Evolutionary conservation across 2,113 vertebrate genomes (phyloP), one percentile per base, ranked within the genome.

Genomic region (Xyrauchen texanus): DNA sequence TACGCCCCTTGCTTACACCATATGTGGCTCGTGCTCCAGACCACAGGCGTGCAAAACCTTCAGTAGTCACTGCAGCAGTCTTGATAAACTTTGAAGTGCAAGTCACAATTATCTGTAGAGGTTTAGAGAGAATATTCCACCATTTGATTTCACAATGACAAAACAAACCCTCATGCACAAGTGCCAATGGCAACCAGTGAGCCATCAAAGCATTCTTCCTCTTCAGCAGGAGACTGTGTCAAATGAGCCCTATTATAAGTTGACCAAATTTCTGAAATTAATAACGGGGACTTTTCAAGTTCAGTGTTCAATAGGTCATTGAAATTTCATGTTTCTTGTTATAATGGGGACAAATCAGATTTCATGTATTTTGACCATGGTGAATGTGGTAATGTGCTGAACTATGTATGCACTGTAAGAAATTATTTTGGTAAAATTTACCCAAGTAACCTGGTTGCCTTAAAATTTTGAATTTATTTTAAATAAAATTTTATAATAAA

Each of bases 11-110:
- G 66, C 85, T 90, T 66, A 94, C 93, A 0, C 96, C 96, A 0
- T 97, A 96, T 3, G 94, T 92, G 7, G 95, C 95, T 11, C 96
- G 87, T 0, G 95, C 96, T 47, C 96, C 96, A 0, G 96, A 93
- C 95, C 96, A 97, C 46, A 97, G 89, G 82, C 94, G 96, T 52
- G 96, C 96, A 66, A 97, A 97, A 15, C 96, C 95, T 87, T 97
- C 95, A 0, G 95, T 95, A 46, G 96, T 97, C 73, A 7, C 93
- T 95, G 88, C 92, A 96, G 8, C 95, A 93, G 76, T 97, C 95
- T 4, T 95, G 89, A 58, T 95, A 95, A 6, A 97, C 95, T 84
- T 97, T 97, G 88, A 96, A 97, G 85, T 97, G 95, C 81, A 97
- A 91, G 75, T 97, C 96, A 57, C 95, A 95, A 82, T 97, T 96